Evolutionary conservation across 2,888 invertebrate genomes (phyloP).

Genomic region (Gymnocheta viridis): DNA sequence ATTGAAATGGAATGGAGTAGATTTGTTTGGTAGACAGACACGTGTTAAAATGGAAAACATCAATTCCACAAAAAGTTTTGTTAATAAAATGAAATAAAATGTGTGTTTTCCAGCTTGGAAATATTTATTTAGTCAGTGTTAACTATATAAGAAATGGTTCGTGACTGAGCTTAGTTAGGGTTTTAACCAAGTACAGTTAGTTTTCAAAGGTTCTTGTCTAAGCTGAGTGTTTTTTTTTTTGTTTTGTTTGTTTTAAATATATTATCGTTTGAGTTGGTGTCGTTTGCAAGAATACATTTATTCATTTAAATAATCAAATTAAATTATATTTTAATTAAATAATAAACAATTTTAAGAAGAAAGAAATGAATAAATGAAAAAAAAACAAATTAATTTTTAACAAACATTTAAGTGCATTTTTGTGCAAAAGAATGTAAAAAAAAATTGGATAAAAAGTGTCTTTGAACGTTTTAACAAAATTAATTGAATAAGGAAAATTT

Average conservation of each 20-base stretch:
- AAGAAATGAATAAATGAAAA: slow-evolving; percentile 6
- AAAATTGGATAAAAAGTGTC: slow-evolving; percentile 7
- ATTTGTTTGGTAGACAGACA: neutral
- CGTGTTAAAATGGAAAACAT: neutral
- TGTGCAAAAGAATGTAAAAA: slow-evolving; percentile 6
- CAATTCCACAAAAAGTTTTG: neutral
- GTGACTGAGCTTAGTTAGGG: slow-evolving; percentile 31
- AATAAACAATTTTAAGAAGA: neutral
- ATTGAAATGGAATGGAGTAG: neutral
- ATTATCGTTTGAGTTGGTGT: slow-evolving; percentile 22
- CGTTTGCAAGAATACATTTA: slow-evolving; percentile 24
- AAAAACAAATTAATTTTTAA: neutral
- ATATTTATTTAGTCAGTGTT: slow-evolving; percentile 40
- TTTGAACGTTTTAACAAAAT: slow-evolving; percentile 23
- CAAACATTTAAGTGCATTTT: slow-evolving; percentile 49
- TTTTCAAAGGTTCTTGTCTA: slow-evolving; percentile 54
- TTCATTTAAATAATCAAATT: slow-evolving; percentile 4
- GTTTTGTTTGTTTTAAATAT: neutral
- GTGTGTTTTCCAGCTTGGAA: neutral
- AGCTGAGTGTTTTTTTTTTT: slow-evolving; percentile 57
- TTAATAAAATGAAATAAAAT: neutral
- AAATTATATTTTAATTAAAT: slow-evolving; percentile 21
- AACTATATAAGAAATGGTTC: slow-evolving; percentile 31
- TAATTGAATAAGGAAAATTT: neutral
- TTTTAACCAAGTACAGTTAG: slow-evolving; percentile 17